These are phyloP conservation scores for Enteromius viviparus DNA, from an alignment of 2,797 vertebrate species.

Conservation along the genomic window DNA sequence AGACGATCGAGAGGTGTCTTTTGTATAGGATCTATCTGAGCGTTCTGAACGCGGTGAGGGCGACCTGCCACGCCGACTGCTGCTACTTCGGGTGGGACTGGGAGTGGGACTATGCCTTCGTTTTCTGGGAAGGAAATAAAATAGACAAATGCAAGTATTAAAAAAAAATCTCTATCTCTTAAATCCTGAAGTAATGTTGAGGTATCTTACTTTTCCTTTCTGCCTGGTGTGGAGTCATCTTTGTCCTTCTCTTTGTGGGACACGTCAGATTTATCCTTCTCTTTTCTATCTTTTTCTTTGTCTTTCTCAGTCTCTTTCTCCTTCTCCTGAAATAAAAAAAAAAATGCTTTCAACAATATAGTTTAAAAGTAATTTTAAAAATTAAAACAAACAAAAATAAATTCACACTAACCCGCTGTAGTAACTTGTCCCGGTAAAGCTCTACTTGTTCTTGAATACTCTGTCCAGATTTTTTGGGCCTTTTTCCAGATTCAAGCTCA, in stretches of 20 bases:
- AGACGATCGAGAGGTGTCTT: constrained; percentile 88
- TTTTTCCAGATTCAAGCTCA: constrained; percentile 96
- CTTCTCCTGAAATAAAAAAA: constrained; percentile 81
- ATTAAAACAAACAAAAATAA: constrained; percentile 33
- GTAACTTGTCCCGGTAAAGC: constrained; percentile 96
- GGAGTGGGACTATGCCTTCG: constrained; percentile 90
- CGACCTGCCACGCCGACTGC: constrained; percentile 85
- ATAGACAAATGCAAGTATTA: neutral
- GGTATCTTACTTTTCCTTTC: constrained; percentile 89
- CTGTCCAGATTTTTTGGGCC: constrained; percentile 94
- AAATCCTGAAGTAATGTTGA: neutral
- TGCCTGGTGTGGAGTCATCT: constrained; percentile 87
- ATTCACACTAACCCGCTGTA: constrained; percentile 85
- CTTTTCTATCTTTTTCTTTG: constrained; percentile 92
- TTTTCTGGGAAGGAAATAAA: constrained; percentile 79
- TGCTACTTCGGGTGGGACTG: constrained; percentile 89
- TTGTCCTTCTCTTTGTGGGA: constrained; percentile 83
- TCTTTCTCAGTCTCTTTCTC: constrained; percentile 95
- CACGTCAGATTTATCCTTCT: constrained; percentile 80
- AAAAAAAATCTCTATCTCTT: neutral
- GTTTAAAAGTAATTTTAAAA: too few relatives aligned
- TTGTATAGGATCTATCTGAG: constrained; percentile 86
- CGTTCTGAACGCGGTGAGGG: constrained; percentile 92
- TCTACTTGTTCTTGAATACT: constrained; percentile 97
- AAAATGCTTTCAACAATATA: neutral